Evolutionary conservation across 1,140 invertebrate genomes (phyloP).

Genomic region (Tetramorium alpestre): DNA sequence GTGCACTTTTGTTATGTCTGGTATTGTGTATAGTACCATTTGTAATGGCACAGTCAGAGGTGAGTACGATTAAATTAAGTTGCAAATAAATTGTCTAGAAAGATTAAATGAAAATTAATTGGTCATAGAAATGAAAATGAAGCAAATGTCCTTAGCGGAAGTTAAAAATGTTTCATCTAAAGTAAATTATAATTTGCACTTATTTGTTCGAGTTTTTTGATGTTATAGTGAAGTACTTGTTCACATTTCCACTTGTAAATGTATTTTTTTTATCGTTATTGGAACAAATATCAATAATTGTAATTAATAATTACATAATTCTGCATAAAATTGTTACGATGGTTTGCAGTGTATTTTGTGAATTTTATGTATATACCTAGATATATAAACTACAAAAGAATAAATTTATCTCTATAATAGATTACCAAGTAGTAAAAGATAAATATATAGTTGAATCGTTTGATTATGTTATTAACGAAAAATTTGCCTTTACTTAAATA

Average conservation of each 20-base stretch:
- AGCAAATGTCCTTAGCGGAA: neutral
- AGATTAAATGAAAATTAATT: conserved; percentile 1
- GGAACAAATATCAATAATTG: neutral
- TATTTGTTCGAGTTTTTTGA: neutral
- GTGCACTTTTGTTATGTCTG: conserved; percentile 15
- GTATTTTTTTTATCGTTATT: neutral
- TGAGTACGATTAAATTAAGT: conserved; percentile 32
- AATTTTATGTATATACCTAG: neutral
- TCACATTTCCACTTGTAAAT: neutral
- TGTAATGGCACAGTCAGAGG: conserved; percentile 15
- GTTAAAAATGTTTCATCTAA: neutral
- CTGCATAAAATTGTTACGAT: conserved; percentile 12
- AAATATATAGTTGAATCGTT: neutral
- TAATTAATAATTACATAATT: conserved; percentile 14
- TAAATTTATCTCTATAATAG: neutral
- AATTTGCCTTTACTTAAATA: neutral
- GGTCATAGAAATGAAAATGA: neutral
- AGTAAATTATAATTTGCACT: neutral
- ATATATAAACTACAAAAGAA: neutral
- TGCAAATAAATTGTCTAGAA: neutral
- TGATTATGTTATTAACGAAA: neutral
- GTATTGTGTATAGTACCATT: neutral
- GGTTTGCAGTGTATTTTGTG: neutral
- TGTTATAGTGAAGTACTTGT: neutral
- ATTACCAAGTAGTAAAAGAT: neutral